phyloP scores from a whole-genome alignment of 2,797 vertebrate species.

The Silurus aristotelis region DNA sequence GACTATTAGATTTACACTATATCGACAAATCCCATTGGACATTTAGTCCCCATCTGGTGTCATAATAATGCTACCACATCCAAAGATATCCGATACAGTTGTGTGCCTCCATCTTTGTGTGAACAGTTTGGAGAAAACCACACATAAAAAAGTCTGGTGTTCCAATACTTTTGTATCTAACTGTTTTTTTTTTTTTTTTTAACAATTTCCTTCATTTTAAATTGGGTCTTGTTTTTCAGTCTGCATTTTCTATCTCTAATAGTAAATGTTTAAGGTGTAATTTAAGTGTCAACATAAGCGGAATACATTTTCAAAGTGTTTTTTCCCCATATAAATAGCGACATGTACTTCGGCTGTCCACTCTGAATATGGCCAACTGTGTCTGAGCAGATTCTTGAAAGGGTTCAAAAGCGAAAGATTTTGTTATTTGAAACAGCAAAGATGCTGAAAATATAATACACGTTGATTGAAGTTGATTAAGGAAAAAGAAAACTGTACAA shows the following conservation, averaged over 20 bases:
- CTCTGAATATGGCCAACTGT: conserved; percentile 9
- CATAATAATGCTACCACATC: too few relatives aligned
- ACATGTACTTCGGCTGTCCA: background rate
- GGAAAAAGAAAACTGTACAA: conserved; percentile 7
- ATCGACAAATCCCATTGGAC: too few relatives aligned
- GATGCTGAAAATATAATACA: conserved; percentile 29
- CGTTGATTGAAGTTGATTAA: background rate
- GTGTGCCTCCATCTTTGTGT: too few relatives aligned
- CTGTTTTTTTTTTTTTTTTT: too few relatives aligned
- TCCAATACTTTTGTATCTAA: too few relatives aligned
- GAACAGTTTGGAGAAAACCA: too few relatives aligned
- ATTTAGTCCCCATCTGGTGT: too few relatives aligned
- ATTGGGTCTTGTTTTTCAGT: background rate
- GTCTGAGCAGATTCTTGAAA: conserved; percentile 16
- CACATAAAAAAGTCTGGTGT: too few relatives aligned
- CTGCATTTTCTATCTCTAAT: background rate
- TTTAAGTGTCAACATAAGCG: background rate
- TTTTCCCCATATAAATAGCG: background rate
- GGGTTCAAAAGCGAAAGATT: conserved; percentile 14
- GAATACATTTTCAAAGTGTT: background rate
- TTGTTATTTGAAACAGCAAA: conserved; percentile 25
- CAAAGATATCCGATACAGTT: too few relatives aligned
- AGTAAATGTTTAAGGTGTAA: background rate
- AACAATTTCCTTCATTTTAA: background rate
- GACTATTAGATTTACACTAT: too few relatives aligned